Percentiles rank a stretch among this genome's conserved stretches.
These are phyloP conservation scores for Syngnathus scovelli DNA, from an alignment of 2,113 vertebrate species.

Conservation along the genomic window DNA sequence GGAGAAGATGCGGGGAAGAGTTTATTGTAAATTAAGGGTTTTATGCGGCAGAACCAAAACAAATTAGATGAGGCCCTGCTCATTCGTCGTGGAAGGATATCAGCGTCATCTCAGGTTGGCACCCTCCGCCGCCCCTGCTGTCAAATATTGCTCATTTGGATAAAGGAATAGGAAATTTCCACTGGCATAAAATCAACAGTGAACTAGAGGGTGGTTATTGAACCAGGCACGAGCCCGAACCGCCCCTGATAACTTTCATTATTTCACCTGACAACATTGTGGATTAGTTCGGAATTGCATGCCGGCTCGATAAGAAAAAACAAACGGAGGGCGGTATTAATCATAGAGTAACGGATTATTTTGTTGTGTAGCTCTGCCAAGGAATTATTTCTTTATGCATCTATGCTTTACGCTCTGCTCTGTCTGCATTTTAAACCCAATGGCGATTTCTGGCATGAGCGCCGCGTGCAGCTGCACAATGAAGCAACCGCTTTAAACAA, in stretches of 20 bases:
- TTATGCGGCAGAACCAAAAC: constrained; percentile 11
- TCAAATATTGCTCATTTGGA: constrained; percentile 2
- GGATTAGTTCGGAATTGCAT: not conserved
- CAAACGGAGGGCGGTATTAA: not conserved
- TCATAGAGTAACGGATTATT: not conserved
- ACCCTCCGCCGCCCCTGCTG: not conserved
- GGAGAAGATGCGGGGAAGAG: not conserved
- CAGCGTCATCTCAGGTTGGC: not conserved
- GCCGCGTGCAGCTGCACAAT: not conserved
- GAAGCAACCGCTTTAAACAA: no score
- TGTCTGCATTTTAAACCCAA: not conserved
- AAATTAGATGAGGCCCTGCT: constrained; percentile 2
- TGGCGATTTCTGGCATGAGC: not conserved
- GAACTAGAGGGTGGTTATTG: constrained; percentile 2
- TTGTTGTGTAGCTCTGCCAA: not conserved
- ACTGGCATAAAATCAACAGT: not conserved
- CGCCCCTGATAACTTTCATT: not conserved
- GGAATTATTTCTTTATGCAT: not conserved
- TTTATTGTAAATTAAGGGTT: constrained; percentile 10
- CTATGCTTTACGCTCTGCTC: not conserved
- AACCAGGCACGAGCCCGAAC: not conserved
- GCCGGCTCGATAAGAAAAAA: not conserved
- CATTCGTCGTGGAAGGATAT: constrained; percentile 1
- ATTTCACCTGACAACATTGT: not conserved
- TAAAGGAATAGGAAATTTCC: constrained; percentile 1